Evolutionary conservation across 2,888 invertebrate genomes (phyloP).

Genomic region (Noctua pronuba): DNA sequence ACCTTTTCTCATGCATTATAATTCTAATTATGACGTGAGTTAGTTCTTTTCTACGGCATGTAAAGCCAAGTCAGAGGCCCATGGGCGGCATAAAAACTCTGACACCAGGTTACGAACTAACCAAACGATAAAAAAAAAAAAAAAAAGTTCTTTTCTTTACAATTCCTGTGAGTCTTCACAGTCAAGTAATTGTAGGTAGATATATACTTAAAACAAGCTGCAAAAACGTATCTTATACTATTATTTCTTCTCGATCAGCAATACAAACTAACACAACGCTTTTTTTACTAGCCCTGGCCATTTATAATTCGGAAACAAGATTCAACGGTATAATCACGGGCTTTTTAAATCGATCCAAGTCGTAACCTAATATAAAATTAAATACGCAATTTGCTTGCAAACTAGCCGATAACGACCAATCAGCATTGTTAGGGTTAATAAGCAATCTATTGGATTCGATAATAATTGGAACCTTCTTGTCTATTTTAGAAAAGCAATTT

Average conservation of each 20-base stretch:
- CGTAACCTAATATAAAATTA: slow-evolving; percentile 72
- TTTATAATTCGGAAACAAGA: slow-evolving; percentile 38
- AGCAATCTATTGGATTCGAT: slow-evolving; percentile 69
- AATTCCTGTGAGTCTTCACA: not conserved
- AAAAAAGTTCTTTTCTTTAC: not conserved
- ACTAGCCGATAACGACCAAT: slow-evolving; percentile 74
- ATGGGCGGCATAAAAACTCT: too few relatives aligned
- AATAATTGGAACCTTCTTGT: slow-evolving; percentile 71
- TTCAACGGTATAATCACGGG: slow-evolving; percentile 52
- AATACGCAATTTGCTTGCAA: slow-evolving; percentile 78
- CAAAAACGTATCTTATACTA: not conserved
- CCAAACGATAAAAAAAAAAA: too few relatives aligned
- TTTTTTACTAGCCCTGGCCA: slow-evolving; percentile 48
- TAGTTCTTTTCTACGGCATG: too few relatives aligned
- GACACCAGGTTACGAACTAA: too few relatives aligned
- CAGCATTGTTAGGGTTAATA: slow-evolving; percentile 73
- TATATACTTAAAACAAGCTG: slow-evolving; percentile 2
- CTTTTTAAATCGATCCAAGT: slow-evolving; percentile 59
- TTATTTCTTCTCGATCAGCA: slow-evolving; percentile 21
- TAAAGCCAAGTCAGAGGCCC: too few relatives aligned
- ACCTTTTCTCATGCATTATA: too few relatives aligned
- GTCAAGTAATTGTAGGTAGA: not conserved
- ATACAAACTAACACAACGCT: slow-evolving; percentile 29
- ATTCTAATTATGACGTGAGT: too few relatives aligned
- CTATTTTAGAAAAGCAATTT: slow-evolving; percentile 65